Conservation (phyloP, 2,113 vertebrate species). For the Cyanistes caeruleus region DNA sequence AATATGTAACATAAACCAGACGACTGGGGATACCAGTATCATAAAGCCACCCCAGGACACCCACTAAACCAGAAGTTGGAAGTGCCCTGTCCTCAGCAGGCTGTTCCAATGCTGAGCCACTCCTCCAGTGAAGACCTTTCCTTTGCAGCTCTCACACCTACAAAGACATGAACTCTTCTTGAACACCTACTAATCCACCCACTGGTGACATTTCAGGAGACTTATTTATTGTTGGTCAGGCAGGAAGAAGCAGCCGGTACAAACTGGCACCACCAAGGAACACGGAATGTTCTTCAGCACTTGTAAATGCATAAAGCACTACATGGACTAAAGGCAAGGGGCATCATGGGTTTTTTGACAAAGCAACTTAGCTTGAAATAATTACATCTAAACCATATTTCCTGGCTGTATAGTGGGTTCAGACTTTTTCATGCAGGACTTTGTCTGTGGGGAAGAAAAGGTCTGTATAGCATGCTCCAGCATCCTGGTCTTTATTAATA, state of each 20-base stretch:
- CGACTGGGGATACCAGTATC: too few relatives aligned
- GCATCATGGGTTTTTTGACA: not conserved
- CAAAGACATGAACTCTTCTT: not conserved
- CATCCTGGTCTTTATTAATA: not conserved
- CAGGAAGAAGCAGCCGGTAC: not conserved
- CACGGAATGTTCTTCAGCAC: not conserved
- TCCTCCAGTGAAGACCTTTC: not conserved
- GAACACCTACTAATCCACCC: not conserved
- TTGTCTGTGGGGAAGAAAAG: not conserved
- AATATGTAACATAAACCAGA: too few relatives aligned
- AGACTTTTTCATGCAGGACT: not conserved
- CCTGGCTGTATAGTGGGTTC: not conserved
- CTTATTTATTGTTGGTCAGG: not conserved
- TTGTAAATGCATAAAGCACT: not conserved
- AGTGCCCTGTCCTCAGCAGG: not conserved
- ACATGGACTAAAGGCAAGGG: not conserved
- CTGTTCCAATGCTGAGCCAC: not conserved
- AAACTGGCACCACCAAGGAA: not conserved
- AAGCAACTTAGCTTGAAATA: not conserved
- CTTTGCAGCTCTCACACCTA: not conserved
- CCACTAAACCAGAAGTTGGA: not conserved
- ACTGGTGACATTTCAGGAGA: not conserved
- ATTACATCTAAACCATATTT: not conserved
- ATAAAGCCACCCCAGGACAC: too few relatives aligned
- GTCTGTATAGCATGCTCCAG: not conserved